phyloP scores from a whole-genome alignment of 2,888 invertebrate genomes.

The Cenopis cana region DNA sequence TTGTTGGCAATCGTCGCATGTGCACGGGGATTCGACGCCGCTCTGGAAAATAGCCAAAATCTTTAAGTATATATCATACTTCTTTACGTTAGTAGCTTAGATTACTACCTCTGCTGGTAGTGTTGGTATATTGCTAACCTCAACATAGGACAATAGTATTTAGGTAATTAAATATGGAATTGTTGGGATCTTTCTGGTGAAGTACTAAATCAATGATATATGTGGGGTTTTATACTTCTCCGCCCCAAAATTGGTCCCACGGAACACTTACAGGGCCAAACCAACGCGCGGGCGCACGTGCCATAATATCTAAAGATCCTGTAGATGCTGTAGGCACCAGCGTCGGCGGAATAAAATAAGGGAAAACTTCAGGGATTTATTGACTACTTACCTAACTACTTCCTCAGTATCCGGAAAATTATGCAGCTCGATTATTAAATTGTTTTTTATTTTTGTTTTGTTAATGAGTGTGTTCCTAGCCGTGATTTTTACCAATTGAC shows the following conservation, averaged over 20 bases:
- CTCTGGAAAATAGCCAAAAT: constrained; percentile 67
- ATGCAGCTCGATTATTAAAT: too few relatives aligned
- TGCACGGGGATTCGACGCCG: constrained; percentile 76
- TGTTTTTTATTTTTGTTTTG: too few relatives aligned
- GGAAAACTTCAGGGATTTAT: not conserved
- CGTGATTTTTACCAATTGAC: too few relatives aligned
- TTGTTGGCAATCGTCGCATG: constrained; percentile 76
- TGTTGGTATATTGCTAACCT: not conserved
- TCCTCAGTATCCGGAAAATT: too few relatives aligned
- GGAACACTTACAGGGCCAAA: too few relatives aligned
- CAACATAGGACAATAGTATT: not conserved
- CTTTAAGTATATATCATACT: not conserved
- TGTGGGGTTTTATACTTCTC: not conserved
- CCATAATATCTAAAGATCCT: too few relatives aligned
- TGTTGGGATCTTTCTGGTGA: not conserved
- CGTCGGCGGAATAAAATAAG: too few relatives aligned
- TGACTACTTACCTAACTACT: too few relatives aligned
- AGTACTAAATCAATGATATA: not conserved
- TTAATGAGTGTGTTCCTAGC: too few relatives aligned
- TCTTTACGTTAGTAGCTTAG: not conserved
- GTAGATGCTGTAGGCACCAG: too few relatives aligned
- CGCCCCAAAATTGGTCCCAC: too few relatives aligned
- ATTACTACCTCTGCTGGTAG: not conserved
- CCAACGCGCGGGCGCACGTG: too few relatives aligned
- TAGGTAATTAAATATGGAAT: not conserved